Evolutionary conservation across 2,888 invertebrate species (phyloP).

Genomic region (Nudaria mundana): DNA sequence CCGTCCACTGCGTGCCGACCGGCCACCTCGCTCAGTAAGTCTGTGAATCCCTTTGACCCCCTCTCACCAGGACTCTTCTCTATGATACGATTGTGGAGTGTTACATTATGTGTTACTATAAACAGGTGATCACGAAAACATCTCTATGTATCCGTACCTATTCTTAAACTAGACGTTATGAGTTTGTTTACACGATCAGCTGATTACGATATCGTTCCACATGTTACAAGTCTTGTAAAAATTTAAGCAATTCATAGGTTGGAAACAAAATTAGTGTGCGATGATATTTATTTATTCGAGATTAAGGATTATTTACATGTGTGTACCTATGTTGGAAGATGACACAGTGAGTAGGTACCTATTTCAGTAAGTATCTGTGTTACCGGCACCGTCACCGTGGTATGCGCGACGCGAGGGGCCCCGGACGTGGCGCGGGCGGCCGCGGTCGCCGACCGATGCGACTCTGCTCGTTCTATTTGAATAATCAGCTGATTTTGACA

Average conservation of each 20-base stretch:
- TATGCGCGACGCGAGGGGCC: conserved; percentile 18
- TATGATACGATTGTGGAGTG: conserved; percentile 18
- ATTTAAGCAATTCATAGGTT: conserved; percentile 10
- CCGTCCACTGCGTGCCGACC: conserved; percentile 43
- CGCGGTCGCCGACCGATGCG: conserved; percentile 68
- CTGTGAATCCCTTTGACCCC: conserved; percentile 12
- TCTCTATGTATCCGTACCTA: conserved; percentile 14
- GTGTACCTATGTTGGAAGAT: conserved; percentile 13
- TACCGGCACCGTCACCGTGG: too few relatives aligned
- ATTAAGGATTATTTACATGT: conserved; percentile 15
- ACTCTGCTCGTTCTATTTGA: conserved; percentile 76
- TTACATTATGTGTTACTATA: conserved; percentile 24
- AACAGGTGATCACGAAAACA: conserved; percentile 17
- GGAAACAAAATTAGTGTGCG: conserved; percentile 7
- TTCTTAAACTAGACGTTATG: conserved; percentile 27
- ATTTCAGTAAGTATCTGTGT: conserved; percentile 19
- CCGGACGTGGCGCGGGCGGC: conserved; percentile 31
- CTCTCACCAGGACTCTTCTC: conserved; percentile 6
- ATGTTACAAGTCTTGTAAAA: conserved; percentile 57
- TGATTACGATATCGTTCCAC: conserved; percentile 54
- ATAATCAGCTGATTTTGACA: conserved; percentile 83
- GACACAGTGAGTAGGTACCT: conserved; percentile 10
- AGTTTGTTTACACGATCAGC: conserved; percentile 78
- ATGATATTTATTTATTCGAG: conserved; percentile 7
- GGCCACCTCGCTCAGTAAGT: conserved; percentile 16